A percentile compares a stretch with the other conserved stretches of the same genome.
Conservation (phyloP, 2,113 vertebrate species). For the Xerus inauris region DNA sequence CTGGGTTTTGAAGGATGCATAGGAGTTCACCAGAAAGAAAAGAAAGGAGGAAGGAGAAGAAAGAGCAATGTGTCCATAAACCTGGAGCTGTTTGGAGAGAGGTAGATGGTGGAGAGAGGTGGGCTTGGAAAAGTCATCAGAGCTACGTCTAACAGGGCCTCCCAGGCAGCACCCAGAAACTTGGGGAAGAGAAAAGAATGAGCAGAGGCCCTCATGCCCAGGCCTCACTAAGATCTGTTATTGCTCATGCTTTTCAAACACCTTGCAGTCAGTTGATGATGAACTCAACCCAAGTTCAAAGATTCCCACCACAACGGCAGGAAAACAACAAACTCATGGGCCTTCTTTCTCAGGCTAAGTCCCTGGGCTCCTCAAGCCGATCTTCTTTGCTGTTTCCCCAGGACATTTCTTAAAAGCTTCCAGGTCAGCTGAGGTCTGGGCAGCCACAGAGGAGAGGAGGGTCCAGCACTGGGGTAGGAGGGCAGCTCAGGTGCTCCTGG, state of each 20-base stretch:
- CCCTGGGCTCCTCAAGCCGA: neutral
- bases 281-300: neutral
- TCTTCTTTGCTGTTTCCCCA: neutral
- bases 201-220: neutral
- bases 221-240: neutral
- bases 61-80: neutral
- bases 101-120: neutral
- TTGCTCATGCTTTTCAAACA: neutral
- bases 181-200: neutral
- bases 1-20: neutral
- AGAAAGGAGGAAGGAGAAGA: neutral
- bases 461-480: neutral
- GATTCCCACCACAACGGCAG: accelerated
- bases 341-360: neutral
- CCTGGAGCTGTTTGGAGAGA: neutral
- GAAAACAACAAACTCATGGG: neutral
- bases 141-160: neutral
- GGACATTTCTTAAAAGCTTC: neutral
- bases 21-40: neutral
- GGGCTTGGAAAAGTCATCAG: neutral
- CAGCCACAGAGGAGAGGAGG: neutral
- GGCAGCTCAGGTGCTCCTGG: accelerated
- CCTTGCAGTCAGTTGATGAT: neutral
- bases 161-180: neutral
- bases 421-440: neutral